Evolutionary conservation across 2,113 vertebrate genomes (phyloP).

Genomic region (Oplegnathus fasciatus): DNA sequence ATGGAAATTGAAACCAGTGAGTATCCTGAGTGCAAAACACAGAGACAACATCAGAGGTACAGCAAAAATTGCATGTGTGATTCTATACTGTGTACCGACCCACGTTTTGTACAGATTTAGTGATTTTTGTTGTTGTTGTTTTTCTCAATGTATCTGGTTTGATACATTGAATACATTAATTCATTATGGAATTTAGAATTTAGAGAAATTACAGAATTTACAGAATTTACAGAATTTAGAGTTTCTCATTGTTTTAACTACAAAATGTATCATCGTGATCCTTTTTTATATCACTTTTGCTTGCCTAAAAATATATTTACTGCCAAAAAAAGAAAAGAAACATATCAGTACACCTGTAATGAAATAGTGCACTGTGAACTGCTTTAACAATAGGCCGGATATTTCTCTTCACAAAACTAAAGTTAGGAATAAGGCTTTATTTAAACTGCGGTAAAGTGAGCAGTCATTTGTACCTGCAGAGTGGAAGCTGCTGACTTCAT

Average conservation of each 20-base stretch:
- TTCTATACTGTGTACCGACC: background rate
- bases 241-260: background rate
- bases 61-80: background rate
- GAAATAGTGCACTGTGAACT: background rate
- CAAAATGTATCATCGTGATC: background rate
- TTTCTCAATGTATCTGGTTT: background rate
- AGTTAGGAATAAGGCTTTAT: background rate
- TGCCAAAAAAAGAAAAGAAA: background rate
- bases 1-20: background rate
- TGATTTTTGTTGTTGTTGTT: background rate
- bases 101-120: background rate
- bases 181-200: background rate
- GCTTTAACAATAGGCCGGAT: background rate
- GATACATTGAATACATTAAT: background rate
- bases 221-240: no score
- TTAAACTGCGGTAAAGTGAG: background rate
- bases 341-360: background rate
- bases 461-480: constrained; percentile 71
- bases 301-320: background rate
- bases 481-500: constrained; percentile 71
- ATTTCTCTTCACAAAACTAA: background rate
- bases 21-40: background rate
- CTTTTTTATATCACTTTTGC: background rate
- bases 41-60: background rate
- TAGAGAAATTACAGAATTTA: no score